Evolutionary conservation across 2,888 invertebrate genomes (phyloP), one percentile per base, ranked within the genome.

Genomic region (Hyposoter dolosus): DNA sequence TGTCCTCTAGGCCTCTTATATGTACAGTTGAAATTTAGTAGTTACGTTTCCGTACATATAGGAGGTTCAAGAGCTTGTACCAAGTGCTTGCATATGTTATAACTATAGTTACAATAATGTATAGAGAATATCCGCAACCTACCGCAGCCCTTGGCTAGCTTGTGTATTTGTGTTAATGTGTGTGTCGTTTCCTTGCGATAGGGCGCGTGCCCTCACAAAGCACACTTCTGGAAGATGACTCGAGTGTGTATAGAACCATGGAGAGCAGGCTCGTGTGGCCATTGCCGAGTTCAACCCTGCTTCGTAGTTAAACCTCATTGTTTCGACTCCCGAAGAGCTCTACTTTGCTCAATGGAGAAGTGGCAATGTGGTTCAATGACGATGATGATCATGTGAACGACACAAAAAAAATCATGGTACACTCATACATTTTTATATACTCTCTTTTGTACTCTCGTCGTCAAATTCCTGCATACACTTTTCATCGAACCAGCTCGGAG

Each of bases 151-250:
- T 85, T 87, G 68, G 68, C 74, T 45, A 63, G 50, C 88, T 65
- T 35, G 74, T 74, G 53, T 65, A 84, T 87, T 87, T 89, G 89
- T 87, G 88, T 90, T 88, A 88, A 91, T 92, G 91, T 92, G 92
- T 93, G 93, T 93, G 93, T 91, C 91, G 28, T 60, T 60, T 60
- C 84, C 87, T 87, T 89, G 90, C 87, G 88, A 91, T 89, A 89
- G 92, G 93, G 91, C 92, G 92, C 93, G 93, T 93, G 93, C 91
- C 91, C 92, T 92, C 91, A 93, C 93, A 93, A 93, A 93, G 91
- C 91, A 88, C 92, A 90, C 93, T 93, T 90, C 87, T 47, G 68
- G 90, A 89, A 90, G 91, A 93, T 93, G 92, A 92, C 92, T 93
- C 92, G 92, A 93, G 93, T 92, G 90, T 88, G 60, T 69, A 68